phyloP scores from a whole-genome alignment of 2,888 invertebrate species.

The Drosophila pseudotakahashii region DNA sequence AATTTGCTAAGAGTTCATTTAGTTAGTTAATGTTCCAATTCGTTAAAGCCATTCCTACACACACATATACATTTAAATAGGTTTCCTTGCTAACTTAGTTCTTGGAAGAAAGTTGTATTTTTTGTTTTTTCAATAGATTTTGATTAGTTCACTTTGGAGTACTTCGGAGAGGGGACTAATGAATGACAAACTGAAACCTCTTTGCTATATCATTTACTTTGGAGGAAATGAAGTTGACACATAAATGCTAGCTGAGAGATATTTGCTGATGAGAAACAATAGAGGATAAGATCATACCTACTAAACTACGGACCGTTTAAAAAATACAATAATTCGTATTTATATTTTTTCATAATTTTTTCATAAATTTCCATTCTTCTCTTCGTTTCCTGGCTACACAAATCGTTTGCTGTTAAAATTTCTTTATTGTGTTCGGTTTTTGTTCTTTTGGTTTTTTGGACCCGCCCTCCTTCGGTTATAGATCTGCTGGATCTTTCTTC shows the following conservation, averaged over 20 bases:
- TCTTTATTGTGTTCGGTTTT: slow-evolving; percentile 23
- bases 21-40: slow-evolving; percentile 60
- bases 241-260: slow-evolving; percentile 11
- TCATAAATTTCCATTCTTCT: slow-evolving; percentile 6
- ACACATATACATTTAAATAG: slow-evolving; percentile 72
- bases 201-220: slow-evolving; percentile 33
- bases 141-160: slow-evolving; percentile 62
- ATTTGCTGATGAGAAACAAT: slow-evolving; percentile 45
- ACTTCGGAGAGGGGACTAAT: slow-evolving; percentile 12
- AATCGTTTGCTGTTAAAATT: slow-evolving; percentile 35
- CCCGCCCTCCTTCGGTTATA: slow-evolving; percentile 16
- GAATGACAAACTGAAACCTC: slow-evolving; percentile 67
- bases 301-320: slow-evolving; percentile 74
- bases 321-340: slow-evolving; percentile 55
- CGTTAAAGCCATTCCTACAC: slow-evolving; percentile 69
- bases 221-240: slow-evolving; percentile 1
- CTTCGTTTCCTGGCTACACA: slow-evolving; percentile 34
- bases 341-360: slow-evolving; percentile 40
- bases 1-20: slow-evolving; percentile 71
- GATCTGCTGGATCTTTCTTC: slow-evolving; percentile 1
- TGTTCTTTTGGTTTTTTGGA: slow-evolving; percentile 55
- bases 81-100: slow-evolving; percentile 64
- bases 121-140: slow-evolving; percentile 56
- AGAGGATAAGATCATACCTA: slow-evolving; percentile 47
- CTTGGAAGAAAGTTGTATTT: slow-evolving; percentile 69